These are phyloP conservation scores for Lydus trimaculatus DNA, from an alignment of 2,888 invertebrate genomes.

Conservation along the genomic window DNA sequence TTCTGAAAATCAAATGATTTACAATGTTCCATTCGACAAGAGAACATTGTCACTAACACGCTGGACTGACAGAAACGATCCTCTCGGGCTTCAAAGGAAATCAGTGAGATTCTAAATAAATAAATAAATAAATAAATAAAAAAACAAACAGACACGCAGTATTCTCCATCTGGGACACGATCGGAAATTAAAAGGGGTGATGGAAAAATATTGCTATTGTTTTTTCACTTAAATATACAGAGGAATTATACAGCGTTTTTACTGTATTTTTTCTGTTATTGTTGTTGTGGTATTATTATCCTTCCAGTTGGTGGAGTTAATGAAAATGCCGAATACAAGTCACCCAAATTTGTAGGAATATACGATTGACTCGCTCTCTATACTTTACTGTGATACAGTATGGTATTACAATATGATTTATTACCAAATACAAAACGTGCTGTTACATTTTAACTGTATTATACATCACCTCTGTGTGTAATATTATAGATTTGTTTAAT, in stretches of 20 bases:
- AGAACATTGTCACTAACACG: background rate
- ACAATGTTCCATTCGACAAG: background rate
- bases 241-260: background rate
- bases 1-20: background rate
- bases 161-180: conserved; percentile 3
- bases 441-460: background rate
- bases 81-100: background rate
- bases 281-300: background rate
- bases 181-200: conserved; percentile 9
- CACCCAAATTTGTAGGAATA: background rate
- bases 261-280: background rate
- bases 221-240: background rate
- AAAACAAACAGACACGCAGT: background rate
- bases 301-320: background rate
- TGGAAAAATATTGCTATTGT: background rate
- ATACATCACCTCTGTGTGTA: background rate
- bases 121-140: background rate
- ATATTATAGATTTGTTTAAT: background rate
- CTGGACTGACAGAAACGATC: background rate
- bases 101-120: background rate
- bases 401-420: background rate
- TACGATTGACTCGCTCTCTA: background rate
- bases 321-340: background rate
- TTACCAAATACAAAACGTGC: background rate
- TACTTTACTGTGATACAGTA: background rate